Base-by-base conservation (phyloP, 2,797 vertebrate genomes). In the Choloepus didactylus region DNA sequence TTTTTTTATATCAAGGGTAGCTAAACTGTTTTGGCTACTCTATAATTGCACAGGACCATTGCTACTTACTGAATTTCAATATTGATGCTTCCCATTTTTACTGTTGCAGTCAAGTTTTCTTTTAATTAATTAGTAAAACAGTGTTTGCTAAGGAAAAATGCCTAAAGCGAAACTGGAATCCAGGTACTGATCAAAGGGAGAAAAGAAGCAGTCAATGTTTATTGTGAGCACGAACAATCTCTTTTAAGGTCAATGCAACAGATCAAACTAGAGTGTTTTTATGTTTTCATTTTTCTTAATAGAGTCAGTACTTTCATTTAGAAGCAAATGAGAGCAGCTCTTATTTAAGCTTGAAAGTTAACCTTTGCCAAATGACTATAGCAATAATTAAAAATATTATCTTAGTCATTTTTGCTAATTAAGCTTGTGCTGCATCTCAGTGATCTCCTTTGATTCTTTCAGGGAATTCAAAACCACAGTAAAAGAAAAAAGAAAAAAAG, bases 311-410 rank as follows among this genome's bases (percentile, higher is more conserved):
- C 54, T 89, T 98, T 94, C 67, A 95, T 97, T 98, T 97, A 95
- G 88, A 98, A 97, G 80, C 93, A 97, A 97, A 97, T 94, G 75
- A 72, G 85, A 95, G 64, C 89, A 97, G 97, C 96, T 97, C 62
- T 96, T 97, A 62, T 95, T 96, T 96, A 96, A 97, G 91, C 94
- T 80, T 96, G 97, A 96, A 97, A 96, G 95, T 98, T 98, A 98
- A 98, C 96, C 95, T 98, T 98, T 98, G 93, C 93, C 96, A 98
- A 98, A 97, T 97, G 96, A 94, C 95, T 97, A 94, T 72, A 94
- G 87, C 97, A 97, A 98, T 97, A 97, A 97, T 98, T 98, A 98
- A 98, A 91, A 96, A 93, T 95, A 96, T 97, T 98, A 97, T 96
- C 81, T 27, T 46, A 96, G 95, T 95, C 97, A 96, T 97, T 79